phyloP scores from a whole-genome alignment of 2,113 vertebrate genomes.

The Hydrolagus affinis region DNA sequence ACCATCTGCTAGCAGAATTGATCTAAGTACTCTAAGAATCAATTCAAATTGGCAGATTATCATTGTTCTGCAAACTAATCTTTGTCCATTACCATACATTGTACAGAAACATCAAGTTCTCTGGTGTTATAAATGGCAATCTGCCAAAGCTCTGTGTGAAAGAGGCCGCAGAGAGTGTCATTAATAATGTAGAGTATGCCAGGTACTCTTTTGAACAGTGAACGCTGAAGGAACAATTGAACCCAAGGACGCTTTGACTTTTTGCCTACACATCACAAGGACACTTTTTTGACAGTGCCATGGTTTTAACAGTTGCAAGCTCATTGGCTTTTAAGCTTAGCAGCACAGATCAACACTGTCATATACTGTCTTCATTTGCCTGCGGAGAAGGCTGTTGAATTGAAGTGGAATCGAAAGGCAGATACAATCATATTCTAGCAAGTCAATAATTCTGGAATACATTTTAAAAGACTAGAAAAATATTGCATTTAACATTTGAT shows the following conservation, averaged over 20 bases:
- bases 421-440: neutral
- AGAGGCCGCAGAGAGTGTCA: constrained; percentile 30
- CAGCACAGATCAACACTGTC: neutral
- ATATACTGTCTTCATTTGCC: neutral
- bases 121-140: constrained; percentile 29
- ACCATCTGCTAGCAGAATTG: constrained; percentile 21
- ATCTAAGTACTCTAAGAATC: constrained; percentile 18
- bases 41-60: constrained; percentile 30
- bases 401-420: neutral
- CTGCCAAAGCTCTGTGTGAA: constrained; percentile 26
- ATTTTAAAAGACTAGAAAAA: neutral
- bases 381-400: neutral
- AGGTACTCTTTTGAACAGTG: constrained; percentile 28
- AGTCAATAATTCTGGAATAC: neutral
- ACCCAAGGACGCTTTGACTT: constrained; percentile 29
- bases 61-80: constrained; percentile 27
- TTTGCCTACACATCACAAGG: constrained; percentile 30
- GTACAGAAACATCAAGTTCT: constrained; percentile 27
- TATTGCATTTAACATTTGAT: neutral
- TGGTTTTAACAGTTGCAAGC: constrained; percentile 17
- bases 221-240: constrained; percentile 30
- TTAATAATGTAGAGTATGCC: constrained; percentile 32
- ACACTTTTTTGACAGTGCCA: constrained; percentile 8
- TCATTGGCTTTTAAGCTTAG: neutral
- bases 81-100: constrained; percentile 16